These are phyloP conservation scores for Hylaeus anthracinus DNA, from an alignment of 1,140 invertebrate species.

Conservation along the genomic window DNA sequence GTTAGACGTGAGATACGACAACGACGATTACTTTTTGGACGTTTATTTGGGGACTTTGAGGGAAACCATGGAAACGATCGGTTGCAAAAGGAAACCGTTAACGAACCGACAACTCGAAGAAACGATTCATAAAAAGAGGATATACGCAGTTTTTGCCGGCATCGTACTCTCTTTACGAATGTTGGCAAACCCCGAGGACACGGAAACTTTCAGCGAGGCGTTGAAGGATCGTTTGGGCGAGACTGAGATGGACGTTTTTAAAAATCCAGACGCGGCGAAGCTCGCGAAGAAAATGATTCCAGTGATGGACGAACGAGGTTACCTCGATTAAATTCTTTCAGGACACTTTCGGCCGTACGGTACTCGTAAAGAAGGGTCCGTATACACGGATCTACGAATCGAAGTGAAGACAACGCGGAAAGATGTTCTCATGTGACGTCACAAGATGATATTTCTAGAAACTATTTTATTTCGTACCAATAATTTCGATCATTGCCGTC, in stretches of 20 bases:
- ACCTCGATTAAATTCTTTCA: slow-evolving; percentile 51
- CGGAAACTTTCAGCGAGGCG: slow-evolving; percentile 43
- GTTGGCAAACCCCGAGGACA: slow-evolving; percentile 53
- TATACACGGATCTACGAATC: too few relatives aligned
- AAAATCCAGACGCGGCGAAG: slow-evolving; percentile 47
- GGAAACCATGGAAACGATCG: slow-evolving; percentile 47
- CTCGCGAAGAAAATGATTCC: slow-evolving; percentile 53
- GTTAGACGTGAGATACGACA: slow-evolving; percentile 47
- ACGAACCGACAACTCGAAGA: slow-evolving; percentile 53
- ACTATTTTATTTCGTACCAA: too few relatives aligned
- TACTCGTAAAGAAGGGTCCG: too few relatives aligned
- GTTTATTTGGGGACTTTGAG: slow-evolving; percentile 50
- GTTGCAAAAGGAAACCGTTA: slow-evolving; percentile 53
- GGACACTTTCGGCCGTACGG: not conserved
- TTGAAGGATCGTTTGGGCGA: slow-evolving; percentile 9
- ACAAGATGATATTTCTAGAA: too few relatives aligned
- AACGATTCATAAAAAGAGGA: slow-evolving; percentile 56
- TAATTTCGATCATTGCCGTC: slow-evolving; percentile 69
- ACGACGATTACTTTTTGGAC: slow-evolving; percentile 54
- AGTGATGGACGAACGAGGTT: slow-evolving; percentile 54
- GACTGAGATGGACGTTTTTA: slow-evolving; percentile 60
- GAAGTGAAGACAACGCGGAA: too few relatives aligned
- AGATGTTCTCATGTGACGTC: too few relatives aligned
- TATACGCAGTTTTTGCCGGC: slow-evolving; percentile 47
- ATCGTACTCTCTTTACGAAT: slow-evolving; percentile 61